Conservation (phyloP, 2,888 invertebrate genomes). For the Griposia aprilina region DNA sequence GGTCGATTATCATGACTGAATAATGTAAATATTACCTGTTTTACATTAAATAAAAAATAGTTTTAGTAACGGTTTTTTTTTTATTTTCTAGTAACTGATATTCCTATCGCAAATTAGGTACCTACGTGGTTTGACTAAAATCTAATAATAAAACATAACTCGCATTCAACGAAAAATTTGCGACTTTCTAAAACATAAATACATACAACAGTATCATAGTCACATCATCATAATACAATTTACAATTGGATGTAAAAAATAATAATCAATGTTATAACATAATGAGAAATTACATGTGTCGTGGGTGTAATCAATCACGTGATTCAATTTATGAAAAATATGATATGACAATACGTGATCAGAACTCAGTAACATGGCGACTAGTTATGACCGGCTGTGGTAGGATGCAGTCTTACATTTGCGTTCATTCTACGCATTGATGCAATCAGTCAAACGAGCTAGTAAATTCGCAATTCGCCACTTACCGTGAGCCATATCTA, state of each 20-base stretch:
- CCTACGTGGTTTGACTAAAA: slow-evolving; percentile 42
- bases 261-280: slow-evolving; percentile 20
- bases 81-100: slow-evolving; percentile 36
- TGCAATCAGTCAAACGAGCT: slow-evolving; percentile 33
- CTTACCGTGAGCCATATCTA: slow-evolving; percentile 9
- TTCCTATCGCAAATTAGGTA: slow-evolving; percentile 50
- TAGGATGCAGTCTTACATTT: slow-evolving; percentile 7
- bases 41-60: slow-evolving; percentile 86
- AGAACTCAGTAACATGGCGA: background rate
- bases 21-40: slow-evolving; percentile 88
- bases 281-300: slow-evolving; percentile 16
- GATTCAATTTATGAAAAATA: slow-evolving; percentile 9
- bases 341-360: slow-evolving; percentile 13
- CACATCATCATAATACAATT: slow-evolving; percentile 29
- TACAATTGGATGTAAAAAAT: slow-evolving; percentile 3
- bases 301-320: slow-evolving; percentile 1
- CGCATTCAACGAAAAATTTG: slow-evolving; percentile 40
- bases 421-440: background rate
- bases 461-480: background rate
- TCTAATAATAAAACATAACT: slow-evolving; percentile 41
- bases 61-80: slow-evolving; percentile 75
- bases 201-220: slow-evolving; percentile 27
- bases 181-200: slow-evolving; percentile 14
- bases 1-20: slow-evolving; percentile 86
- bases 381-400: slow-evolving; percentile 3